Base-by-base conservation (phyloP, 2,797 vertebrate species). In the Enteromius treurensis region DNA sequence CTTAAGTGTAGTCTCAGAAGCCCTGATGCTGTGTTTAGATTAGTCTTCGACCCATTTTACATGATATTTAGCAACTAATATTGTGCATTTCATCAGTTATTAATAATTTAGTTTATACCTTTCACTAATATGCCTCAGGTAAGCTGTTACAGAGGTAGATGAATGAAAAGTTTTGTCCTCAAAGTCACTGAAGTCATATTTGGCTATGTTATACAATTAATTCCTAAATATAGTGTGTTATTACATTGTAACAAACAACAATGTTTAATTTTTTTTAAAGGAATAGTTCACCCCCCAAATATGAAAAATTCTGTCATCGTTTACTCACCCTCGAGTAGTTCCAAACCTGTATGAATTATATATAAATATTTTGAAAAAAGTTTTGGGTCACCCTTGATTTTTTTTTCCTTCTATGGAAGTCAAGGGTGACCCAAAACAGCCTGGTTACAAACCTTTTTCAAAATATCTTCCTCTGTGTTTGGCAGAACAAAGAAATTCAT, bases 51-150 rank as follows among this genome's bases (percentile, higher is more conserved):
- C 11, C 1, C 21, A 37, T 70, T 49, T 49, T 51, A 17, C 14
- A 73, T 47, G 42, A 23, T 45, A 8, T 42, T 42, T 42, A 42
- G 40, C 10, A 42, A 42, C 40, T 42, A 42, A 42, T 42, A 47
- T 26, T 71, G 23, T 26, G 68, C 23, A 17, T n/a, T 68, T 71
- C 15, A 26, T 73, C 47, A 73, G 70, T 51, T 51, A 15, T 70
- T 55, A 55, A n/a, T 55, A 3, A n/a, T 55, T 55, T 75, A 14
- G 11, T 23, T 37, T 15, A 55, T 62, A 75, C 13, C 37, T 75
- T 37, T 32, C 15, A 8, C 17, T 13, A 26, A 60, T 42, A 17
- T 42, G 55, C 34, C 60, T 60, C 8, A 42, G 6, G 34, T n/a
- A 55, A 58, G 51, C 15, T 47, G 17, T 64, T 64, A 21, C 40